Base-by-base conservation (phyloP, 2,888 invertebrate genomes). In the Hesperia comma region DNA sequence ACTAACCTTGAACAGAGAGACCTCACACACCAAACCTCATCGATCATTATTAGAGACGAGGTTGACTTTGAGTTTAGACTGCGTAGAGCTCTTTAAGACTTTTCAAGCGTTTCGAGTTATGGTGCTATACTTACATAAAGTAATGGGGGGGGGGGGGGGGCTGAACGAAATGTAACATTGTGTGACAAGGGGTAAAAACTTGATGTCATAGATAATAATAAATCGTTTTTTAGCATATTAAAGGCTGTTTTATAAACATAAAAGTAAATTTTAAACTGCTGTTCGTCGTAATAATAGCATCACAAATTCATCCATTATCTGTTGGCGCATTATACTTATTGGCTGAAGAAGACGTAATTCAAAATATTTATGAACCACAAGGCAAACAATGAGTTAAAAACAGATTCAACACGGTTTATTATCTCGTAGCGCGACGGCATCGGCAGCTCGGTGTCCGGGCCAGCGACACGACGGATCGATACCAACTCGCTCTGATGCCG, bases 351-450 rank as follows among this genome's bases (percentile, higher is more conserved):
- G 43, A 46, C 43, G 37, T 37, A 46, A 46, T 17, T 6, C 43
- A 49, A 49, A 49, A 49, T 49, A 49, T 49, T 19, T 17, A 49
- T 49, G 19, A 12, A 3, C 49, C 19, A 19, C 49, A 49, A 17
- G 49, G 19, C 49, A 49, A 19, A 49, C 49, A 49, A 49, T 49
- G 49, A 49, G 12, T 19, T 49, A 49, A 49, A 49, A 49, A 17
- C 49, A 49, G 49, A 49, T 49, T 33, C 19, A 56, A 40, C 56
- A 56, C 33, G 56, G 56, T 56, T 56, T 56, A 56, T 56, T 56
- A 56, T 56, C 56, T 56, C 40, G 19, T 32, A n/a, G n/a, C n/a
- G n/a, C n/a, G n/a, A 60, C 26, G 33, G 57, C 43, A 26, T n/a
- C 12, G 21, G 43, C 19, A 19, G 43, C 46, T 17, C 43, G 43